Evolutionary conservation across 2,888 invertebrate species (phyloP).

Genomic region (Thumatha senex): DNA sequence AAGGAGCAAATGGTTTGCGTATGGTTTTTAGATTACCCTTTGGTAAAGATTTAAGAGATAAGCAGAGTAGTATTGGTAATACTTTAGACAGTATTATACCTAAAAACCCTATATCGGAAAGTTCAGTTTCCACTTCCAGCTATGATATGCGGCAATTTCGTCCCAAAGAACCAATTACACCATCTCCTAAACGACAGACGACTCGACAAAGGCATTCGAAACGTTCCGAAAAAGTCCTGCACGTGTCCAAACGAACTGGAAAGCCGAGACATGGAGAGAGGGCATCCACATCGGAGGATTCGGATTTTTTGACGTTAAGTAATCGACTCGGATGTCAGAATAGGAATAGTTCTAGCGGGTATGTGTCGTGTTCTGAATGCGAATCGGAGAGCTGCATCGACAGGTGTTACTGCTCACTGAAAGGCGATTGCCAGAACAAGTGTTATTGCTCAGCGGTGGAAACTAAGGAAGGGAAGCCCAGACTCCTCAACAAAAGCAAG

Average conservation of each 20-base stretch:
- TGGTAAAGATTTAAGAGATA: slow-evolving; percentile 68
- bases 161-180: slow-evolving; percentile 78
- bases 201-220: slow-evolving; percentile 70
- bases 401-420: slow-evolving; percentile 93
- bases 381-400: slow-evolving; percentile 94
- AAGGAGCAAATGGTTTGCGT: slow-evolving; percentile 84
- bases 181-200: slow-evolving; percentile 70
- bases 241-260: slow-evolving; percentile 69
- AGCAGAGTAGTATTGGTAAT: slow-evolving; percentile 52
- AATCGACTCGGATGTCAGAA: slow-evolving; percentile 84
- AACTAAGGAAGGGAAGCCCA: slow-evolving; percentile 60
- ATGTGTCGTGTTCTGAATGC: slow-evolving; percentile 95
- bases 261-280: slow-evolving; percentile 83
- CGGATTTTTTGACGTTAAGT: slow-evolving; percentile 82
- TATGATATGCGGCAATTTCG: slow-evolving; percentile 85
- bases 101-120: slow-evolving; percentile 78
- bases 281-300: slow-evolving; percentile 85
- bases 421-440: slow-evolving; percentile 81
- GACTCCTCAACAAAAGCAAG: slow-evolving; percentile 61
- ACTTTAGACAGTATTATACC: slow-evolving; percentile 48
- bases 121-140: slow-evolving; percentile 85
- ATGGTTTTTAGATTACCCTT: slow-evolving; percentile 86
- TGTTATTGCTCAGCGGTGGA: slow-evolving; percentile 86
- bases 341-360: slow-evolving; percentile 86
- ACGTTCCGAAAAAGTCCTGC: slow-evolving; percentile 66